Evolutionary conservation across 2,113 vertebrate species (phyloP), one percentile per base, ranked within the genome.

Genomic region (Ascaphus truei): DNA sequence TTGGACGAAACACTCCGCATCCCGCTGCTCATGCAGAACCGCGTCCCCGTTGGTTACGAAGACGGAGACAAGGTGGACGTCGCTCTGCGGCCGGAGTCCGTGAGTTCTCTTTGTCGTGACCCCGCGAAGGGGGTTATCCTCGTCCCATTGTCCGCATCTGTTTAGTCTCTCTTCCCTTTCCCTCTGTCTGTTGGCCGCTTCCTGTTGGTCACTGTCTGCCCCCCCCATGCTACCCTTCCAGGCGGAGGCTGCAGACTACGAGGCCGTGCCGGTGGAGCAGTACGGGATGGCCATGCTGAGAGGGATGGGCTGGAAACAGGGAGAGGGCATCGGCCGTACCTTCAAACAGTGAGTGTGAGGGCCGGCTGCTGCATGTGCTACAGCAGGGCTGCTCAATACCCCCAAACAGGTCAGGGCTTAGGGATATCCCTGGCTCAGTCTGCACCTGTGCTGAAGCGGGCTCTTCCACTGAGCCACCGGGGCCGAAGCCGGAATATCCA

Each of bases 271-370:
- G 1, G 92, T 96, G 68, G 87, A 92, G 72, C 91, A 91, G 12
- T 96, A 93, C 7, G 94, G 93, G 26, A 23, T 95, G 33, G 94
- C 94, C n/a, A 92, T 96, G 92, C 78, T 96, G 59, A 89, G 89
- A 74, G 94, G 94, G 53, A 96, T 96, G 94, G 94, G 94, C 66
- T 96, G 94, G 94, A 94, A 87, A 64, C 85, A 86, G 62, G 89
- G 75, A 5, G 85, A 93, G 72, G 94, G 94, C 64, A 92, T 96
- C 0, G 94, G 94, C 22, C 82, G 77, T n/a, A 95, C 93, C 16
- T 95, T 94, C 75, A 94, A 92, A 84, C 88, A 93, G 94, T 95
- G 79, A 89, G 92, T 85, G 18, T 29, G 12, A 48, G 26, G 13
- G 2, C 4, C 29, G 50, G 12, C 6, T 15, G 33, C 7, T 34